Evolutionary conservation across 2,888 invertebrate species (phyloP), one percentile per base, ranked within the genome.

Genomic region (Cheiracanthium punctorium): DNA sequence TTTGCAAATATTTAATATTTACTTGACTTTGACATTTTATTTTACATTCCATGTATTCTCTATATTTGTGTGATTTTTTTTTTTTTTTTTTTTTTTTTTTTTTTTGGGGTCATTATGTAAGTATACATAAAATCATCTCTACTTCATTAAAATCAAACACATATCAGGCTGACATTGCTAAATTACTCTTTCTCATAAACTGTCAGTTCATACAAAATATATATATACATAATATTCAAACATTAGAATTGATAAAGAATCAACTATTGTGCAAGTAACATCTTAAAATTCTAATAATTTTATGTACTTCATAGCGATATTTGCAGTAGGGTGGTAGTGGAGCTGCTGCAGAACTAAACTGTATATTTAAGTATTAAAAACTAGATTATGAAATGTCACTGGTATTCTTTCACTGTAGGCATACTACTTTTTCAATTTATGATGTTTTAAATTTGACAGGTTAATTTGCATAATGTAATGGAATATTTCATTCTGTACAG

Each of bases 401-500:
- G n/a, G 24, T 58, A 58, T 58, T 58, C 24, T 58, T 2, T 58
- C 24, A 58, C 5, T 24, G 24, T 58, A 24, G 20, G 2, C 4
- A 24, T 58, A 58, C 24, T 58, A 24, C 2, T 58, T 24, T n/a
- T 58, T 58, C 7, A 24, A 20, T 24, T 24, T 24, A 24, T 7
- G 17, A 58, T 58, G 4, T 58, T 5, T 58, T 58, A 24, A 20
- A 58, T 7, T 58, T 58, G 20, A 8, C 5, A 8, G 17, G n/a
- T 20, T 24, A 24, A 24, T 58, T 58, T 58, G 12, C 24, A 58
- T 58, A 5, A 58, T 58, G 24, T 20, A 12, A 58, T 58, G 24
- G 58, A 48, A 17, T 76, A 2, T 43, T 76, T 76, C 2, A 12
- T 67, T 67, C 29, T 76, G 43, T 76, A 76, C 30, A 67, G 43